Evolutionary conservation across 64 coral and sea anemone species (phyloP).

Genomic region (Montipora foliosa): DNA sequence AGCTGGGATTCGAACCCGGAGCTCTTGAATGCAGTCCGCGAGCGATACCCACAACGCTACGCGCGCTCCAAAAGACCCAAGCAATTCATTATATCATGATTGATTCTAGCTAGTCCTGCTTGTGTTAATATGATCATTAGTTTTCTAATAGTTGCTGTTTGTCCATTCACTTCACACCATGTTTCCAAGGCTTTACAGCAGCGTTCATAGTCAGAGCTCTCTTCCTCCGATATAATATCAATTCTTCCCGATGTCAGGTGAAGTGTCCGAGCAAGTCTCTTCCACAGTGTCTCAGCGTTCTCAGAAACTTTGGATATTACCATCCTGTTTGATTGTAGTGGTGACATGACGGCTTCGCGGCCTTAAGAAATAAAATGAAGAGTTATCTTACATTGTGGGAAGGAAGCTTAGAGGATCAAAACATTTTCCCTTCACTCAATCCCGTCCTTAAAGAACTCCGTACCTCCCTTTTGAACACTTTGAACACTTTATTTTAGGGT

Average conservation of each 20-base stretch:
- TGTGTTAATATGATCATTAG: neutral
- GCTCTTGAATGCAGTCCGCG: too few relatives aligned
- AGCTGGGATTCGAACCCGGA: too few relatives aligned
- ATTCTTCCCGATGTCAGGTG: neutral
- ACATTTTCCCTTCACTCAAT: too few relatives aligned
- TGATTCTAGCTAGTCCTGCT: neutral
- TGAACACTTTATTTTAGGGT: too few relatives aligned
- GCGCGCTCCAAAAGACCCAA: neutral
- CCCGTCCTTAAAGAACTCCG: too few relatives aligned
- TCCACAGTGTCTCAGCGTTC: neutral
- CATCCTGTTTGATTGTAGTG: too few relatives aligned
- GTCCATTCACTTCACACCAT: constrained; percentile 7
- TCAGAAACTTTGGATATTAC: neutral
- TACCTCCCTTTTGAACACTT: too few relatives aligned
- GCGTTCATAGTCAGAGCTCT: neutral
- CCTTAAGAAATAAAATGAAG: too few relatives aligned
- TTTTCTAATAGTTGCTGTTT: neutral
- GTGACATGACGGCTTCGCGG: neutral
- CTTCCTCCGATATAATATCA: neutral
- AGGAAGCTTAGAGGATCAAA: too few relatives aligned
- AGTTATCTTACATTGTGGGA: too few relatives aligned
- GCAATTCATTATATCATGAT: neutral
- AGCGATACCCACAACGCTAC: too few relatives aligned
- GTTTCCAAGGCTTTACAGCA: neutral
- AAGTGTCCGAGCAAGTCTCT: neutral